Percentiles rank a stretch among this genome's conserved stretches.
These are phyloP conservation scores for Fregata magnificens DNA, from an alignment of 2,113 vertebrate species.

Conservation along the genomic window DNA sequence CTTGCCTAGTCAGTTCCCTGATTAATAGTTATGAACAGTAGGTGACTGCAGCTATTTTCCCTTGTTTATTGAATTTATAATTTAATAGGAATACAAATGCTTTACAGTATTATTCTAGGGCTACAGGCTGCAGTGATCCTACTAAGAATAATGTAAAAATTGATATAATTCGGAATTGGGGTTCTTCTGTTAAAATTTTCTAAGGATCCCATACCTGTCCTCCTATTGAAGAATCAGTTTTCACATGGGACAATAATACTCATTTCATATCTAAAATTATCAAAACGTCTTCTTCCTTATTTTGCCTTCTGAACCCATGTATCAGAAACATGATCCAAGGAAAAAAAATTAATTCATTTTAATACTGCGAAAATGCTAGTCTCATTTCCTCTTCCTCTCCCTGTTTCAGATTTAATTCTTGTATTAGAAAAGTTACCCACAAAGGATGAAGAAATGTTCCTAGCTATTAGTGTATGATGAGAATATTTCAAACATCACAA, in stretches of 20 bases:
- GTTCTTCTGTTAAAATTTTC: not conserved
- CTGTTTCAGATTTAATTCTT: not conserved
- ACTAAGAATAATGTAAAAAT: not conserved
- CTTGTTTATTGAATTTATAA: not conserved
- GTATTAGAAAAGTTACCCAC: not conserved
- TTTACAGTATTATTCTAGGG: not conserved
- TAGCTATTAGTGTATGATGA: not conserved
- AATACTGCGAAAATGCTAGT: not conserved
- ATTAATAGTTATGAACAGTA: not conserved
- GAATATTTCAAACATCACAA: not conserved
- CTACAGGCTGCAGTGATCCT: not conserved
- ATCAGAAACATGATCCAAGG: not conserved
- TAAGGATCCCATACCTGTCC: rapidly evolving
- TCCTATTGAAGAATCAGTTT: not conserved
- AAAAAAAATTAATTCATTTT: not conserved
- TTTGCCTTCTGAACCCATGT: not conserved
- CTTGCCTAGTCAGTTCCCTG: not conserved
- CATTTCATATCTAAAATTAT: not conserved
- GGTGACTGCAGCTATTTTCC: not conserved
- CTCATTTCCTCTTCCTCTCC: not conserved
- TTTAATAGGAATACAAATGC: not conserved
- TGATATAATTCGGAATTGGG: not conserved
- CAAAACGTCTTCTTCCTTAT: not conserved
- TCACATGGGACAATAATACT: not conserved
- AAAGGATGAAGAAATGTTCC: not conserved